Evolutionary conservation across 2,888 invertebrate genomes (phyloP).

Genomic region (Papilio gigon): DNA sequence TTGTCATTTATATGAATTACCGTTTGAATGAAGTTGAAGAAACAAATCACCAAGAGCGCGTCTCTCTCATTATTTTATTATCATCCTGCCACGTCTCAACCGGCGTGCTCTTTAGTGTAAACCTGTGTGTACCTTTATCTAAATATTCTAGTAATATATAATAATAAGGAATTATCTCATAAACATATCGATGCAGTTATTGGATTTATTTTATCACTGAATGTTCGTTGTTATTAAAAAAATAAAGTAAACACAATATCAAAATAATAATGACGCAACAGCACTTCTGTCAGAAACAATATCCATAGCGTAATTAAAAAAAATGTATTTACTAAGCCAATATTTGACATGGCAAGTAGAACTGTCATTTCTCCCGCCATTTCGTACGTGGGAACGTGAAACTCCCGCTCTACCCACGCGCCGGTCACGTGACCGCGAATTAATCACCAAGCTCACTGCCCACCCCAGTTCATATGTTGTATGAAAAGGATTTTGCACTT

Average conservation of each 20-base stretch:
- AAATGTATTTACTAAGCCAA: conserved; percentile 40
- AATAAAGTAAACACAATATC: neutral
- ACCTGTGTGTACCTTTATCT: no score
- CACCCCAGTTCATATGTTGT: conserved; percentile 15
- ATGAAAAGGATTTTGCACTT: neutral
- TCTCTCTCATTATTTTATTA: no score
- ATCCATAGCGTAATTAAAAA: conserved; percentile 41
- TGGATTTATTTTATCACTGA: neutral
- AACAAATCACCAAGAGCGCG: neutral
- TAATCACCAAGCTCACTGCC: conserved; percentile 44
- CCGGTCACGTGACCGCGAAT: conserved; percentile 55
- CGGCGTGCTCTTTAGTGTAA: no score
- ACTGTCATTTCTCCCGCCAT: conserved; percentile 47
- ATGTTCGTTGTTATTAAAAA: neutral
- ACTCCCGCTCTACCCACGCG: conserved; percentile 60
- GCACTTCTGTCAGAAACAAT: conserved; percentile 22
- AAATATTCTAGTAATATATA: no score
- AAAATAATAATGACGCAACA: neutral
- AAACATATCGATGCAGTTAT: no score
- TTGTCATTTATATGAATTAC: neutral
- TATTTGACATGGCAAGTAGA: conserved; percentile 47
- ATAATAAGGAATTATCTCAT: no score
- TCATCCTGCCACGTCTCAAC: no score
- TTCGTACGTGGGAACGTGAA: conserved; percentile 60
- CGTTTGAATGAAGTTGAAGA: neutral